Evolutionary conservation across 1,140 invertebrate species (phyloP).

Genomic region (Brachionus calyciflorus): DNA sequence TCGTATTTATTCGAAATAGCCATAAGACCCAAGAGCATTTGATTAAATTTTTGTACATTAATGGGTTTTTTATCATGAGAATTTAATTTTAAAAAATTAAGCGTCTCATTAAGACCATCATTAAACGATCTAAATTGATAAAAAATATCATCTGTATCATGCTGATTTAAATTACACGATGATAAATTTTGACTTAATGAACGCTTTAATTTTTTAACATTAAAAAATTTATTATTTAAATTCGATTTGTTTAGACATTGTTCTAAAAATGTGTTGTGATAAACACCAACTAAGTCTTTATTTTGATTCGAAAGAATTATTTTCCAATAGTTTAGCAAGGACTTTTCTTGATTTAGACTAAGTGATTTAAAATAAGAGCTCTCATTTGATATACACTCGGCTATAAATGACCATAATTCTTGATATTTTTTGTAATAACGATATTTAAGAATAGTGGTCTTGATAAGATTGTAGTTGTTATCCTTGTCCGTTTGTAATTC

Average conservation of each 20-base stretch:
- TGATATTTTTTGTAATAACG: constrained; percentile 3
- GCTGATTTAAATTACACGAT: too few species aligned
- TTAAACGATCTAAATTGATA: neutral
- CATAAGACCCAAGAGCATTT: too few species aligned
- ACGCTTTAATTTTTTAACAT: neutral
- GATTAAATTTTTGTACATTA: neutral
- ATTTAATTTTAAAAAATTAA: neutral
- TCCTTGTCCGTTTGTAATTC: neutral
- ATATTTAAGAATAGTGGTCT: neutral
- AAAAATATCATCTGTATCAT: neutral
- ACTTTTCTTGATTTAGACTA: constrained; percentile 1
- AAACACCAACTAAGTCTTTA: neutral
- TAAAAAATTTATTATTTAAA: neutral
- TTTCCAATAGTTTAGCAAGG: constrained; percentile 2
- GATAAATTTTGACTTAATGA: neutral
- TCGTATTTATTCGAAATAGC: neutral
- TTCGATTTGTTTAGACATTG: neutral
- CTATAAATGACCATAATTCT: neutral
- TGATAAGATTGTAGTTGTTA: neutral
- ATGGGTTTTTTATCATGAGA: neutral
- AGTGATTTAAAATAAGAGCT: neutral
- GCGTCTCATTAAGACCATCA: neutral
- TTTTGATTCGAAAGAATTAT: neutral
- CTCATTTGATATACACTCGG: constrained; percentile 5
- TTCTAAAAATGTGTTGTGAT: neutral